phyloP scores from a whole-genome alignment of 2,797 vertebrate genomes.

The Esox masquinongy region DNA sequence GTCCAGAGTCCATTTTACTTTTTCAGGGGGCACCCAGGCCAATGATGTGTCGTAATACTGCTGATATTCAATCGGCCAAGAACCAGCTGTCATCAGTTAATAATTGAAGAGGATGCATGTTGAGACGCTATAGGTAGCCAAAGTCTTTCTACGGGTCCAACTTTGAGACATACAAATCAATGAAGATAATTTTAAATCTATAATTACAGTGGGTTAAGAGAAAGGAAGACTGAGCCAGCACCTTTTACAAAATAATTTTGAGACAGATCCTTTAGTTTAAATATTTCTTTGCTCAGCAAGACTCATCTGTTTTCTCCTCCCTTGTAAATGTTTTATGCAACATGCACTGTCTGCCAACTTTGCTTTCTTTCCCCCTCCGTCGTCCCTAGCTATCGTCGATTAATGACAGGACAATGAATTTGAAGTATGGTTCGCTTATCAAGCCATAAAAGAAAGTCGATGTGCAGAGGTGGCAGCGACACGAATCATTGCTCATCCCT shows the following conservation, averaged over 20 bases:
- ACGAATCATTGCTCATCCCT: conserved; percentile 59
- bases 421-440: conserved; percentile 68
- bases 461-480: conserved; percentile 60
- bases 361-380: conserved; percentile 41
- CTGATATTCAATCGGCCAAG: conserved; percentile 43
- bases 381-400: conserved; percentile 37
- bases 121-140: conserved; percentile 45
- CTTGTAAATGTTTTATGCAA: conserved; percentile 21
- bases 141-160: conserved; percentile 39
- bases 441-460: conserved; percentile 56
- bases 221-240: conserved; percentile 59
- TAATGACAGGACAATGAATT: conserved; percentile 62
- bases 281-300: conserved; percentile 33
- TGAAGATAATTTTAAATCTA: conserved; percentile 49
- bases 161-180: conserved; percentile 50
- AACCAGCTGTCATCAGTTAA: conserved; percentile 40
- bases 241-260: conserved; percentile 21
- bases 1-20: neutral
- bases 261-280: conserved; percentile 31
- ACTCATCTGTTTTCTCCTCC: neutral
- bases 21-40: conserved; percentile 13
- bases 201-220: conserved; percentile 53
- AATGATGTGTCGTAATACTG: conserved; percentile 11
- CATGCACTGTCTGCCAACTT: conserved; percentile 46
- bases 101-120: conserved; percentile 51